phyloP scores from a whole-genome alignment of 2,797 vertebrate genomes.

The Aeoliscus strigatus region DNA sequence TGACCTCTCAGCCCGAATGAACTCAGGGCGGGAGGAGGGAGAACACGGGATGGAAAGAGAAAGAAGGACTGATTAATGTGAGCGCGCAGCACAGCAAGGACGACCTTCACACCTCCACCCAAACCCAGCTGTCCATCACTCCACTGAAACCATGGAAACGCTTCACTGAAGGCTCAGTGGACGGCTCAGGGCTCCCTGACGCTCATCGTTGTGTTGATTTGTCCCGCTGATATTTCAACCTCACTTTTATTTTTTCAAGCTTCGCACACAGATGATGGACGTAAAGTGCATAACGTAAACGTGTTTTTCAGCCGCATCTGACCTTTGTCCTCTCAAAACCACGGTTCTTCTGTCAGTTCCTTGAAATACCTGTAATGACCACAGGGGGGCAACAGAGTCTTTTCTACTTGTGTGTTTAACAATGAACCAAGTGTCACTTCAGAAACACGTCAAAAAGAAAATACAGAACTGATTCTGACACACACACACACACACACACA shows the following conservation, averaged over 20 bases:
- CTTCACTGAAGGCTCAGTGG: slow-evolving; percentile 14
- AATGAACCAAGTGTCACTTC: slow-evolving; percentile 6
- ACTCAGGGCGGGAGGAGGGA: slow-evolving; percentile 7
- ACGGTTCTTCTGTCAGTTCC: no score
- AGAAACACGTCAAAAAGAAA: slow-evolving; percentile 1
- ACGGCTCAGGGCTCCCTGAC: slow-evolving; percentile 1
- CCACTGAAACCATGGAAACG: slow-evolving; percentile 23
- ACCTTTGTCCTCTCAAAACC: no score
- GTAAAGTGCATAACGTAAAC: no score
- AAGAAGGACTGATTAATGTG: slow-evolving; percentile 41
- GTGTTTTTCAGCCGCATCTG: no score
- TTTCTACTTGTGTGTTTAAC: slow-evolving; percentile 37
- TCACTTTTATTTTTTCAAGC: no score
- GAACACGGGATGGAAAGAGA: slow-evolving; percentile 4
- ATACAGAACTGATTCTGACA: background rate
- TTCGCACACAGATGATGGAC: no score
- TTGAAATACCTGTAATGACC: slow-evolving; percentile 32
- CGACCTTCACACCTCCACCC: slow-evolving; percentile 38
- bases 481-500: no score
- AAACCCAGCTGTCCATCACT: slow-evolving; percentile 49
- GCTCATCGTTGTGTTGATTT: background rate
- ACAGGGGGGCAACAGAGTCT: slow-evolving; percentile 75
- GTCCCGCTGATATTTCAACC: no score
- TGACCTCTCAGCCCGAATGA: slow-evolving; percentile 8
- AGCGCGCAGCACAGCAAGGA: slow-evolving; percentile 16